phyloP scores from a whole-genome alignment of 2,113 vertebrate genomes.

The Nematolebias whitei region DNA sequence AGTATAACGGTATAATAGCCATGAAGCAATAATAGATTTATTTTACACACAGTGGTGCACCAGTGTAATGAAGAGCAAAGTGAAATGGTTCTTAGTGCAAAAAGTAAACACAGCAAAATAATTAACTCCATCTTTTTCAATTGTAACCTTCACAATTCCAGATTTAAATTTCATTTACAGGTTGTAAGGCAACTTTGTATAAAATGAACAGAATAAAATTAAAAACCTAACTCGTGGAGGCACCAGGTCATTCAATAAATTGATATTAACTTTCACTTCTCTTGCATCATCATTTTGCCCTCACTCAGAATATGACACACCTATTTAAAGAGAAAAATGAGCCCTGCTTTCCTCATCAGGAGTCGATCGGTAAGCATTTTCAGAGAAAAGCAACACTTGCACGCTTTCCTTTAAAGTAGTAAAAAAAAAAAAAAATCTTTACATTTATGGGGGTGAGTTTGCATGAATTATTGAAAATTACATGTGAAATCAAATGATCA shows the following conservation, averaged over 20 bases:
- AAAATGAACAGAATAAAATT: slow-evolving; percentile 69
- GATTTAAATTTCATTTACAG: slow-evolving; percentile 76
- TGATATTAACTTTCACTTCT: slow-evolving; percentile 77
- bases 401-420: slow-evolving; percentile 9
- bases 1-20: slow-evolving; percentile 45
- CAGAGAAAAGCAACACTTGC: slow-evolving; percentile 12
- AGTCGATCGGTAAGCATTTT: slow-evolving; percentile 54
- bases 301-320: slow-evolving; percentile 77
- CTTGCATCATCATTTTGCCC: slow-evolving; percentile 80
- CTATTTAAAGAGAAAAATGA: slow-evolving; percentile 78
- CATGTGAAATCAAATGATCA: slow-evolving; percentile 28
- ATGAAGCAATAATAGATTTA: slow-evolving; percentile 50
- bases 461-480: slow-evolving; percentile 36
- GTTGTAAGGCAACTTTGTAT: slow-evolving; percentile 52
- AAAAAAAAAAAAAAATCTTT: not conserved
- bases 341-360: slow-evolving; percentile 70
- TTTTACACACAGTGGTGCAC: slow-evolving; percentile 36
- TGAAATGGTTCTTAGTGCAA: slow-evolving; percentile 57
- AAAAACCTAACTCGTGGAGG: slow-evolving; percentile 66
- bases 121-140: slow-evolving; percentile 78
- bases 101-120: slow-evolving; percentile 72
- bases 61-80: slow-evolving; percentile 46
- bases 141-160: slow-evolving; percentile 62
- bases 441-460: slow-evolving; percentile 34
- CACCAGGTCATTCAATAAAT: slow-evolving; percentile 74